A percentile compares a stretch with the other conserved stretches of the same genome.
These are phyloP conservation scores for Prunella himalayana DNA, from an alignment of 2,113 vertebrate species.

Conservation along the genomic window DNA sequence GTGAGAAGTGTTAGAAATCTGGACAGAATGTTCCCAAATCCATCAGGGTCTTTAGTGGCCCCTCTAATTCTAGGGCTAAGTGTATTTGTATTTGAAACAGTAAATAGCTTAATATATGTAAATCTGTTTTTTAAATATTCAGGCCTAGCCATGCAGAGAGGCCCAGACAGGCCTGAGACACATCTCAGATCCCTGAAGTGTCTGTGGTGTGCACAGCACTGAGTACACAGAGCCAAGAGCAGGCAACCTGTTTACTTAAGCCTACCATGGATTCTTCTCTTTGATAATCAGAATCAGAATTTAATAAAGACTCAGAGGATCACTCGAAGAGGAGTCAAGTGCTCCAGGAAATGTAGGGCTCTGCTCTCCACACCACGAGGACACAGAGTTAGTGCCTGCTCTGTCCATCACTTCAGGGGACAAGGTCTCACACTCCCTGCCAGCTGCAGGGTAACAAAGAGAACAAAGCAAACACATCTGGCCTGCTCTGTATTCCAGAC, in stretches of 20 bases:
- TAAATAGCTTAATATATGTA: neutral
- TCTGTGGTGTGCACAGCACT: neutral
- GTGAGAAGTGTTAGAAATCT: neutral
- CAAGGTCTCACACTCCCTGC: neutral
- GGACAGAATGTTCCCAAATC: neutral
- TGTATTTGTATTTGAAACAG: neutral
- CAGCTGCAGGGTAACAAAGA: neutral
- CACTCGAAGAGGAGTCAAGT: neutral
- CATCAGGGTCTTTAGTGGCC: neutral
- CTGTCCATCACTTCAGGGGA: neutral
- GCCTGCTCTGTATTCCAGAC: rapidly evolving
- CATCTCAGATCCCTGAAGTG: neutral
- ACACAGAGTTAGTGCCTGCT: neutral
- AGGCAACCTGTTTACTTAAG: neutral
- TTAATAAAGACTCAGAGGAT: neutral
- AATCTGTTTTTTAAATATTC: neutral
- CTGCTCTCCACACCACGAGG: neutral
- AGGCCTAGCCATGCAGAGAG: neutral
- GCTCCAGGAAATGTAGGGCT: neutral
- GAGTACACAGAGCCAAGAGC: neutral
- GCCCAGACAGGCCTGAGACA: neutral
- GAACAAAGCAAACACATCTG: neutral
- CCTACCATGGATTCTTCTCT: neutral
- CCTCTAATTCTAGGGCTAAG: neutral
- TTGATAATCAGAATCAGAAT: neutral